A percentile compares a stretch with the other conserved stretches of the same genome.
These are phyloP conservation scores for Harpagoxenus sublaevis DNA, from an alignment of 2,888 invertebrate species.

Conservation along the genomic window DNA sequence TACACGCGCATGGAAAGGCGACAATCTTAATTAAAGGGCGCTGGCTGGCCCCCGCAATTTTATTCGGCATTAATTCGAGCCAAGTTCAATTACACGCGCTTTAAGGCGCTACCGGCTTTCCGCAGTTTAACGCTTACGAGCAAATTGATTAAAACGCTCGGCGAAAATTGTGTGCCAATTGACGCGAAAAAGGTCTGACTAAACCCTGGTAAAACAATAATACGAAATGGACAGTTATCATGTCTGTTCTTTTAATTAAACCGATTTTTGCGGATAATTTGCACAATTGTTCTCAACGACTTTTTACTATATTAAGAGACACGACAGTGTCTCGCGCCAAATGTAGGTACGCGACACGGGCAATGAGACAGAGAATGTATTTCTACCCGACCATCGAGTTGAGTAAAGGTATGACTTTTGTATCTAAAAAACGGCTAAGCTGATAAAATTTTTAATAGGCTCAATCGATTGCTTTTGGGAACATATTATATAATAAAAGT, in stretches of 20 bases:
- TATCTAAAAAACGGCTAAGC: too few relatives aligned
- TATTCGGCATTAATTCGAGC: slow-evolving; percentile 54
- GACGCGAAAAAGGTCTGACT: not conserved
- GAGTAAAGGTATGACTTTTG: too few relatives aligned
- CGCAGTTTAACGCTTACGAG: slow-evolving; percentile 35
- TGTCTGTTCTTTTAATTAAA: not conserved
- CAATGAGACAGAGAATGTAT: too few relatives aligned
- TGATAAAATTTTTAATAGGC: too few relatives aligned
- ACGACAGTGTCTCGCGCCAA: too few relatives aligned
- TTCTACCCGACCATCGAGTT: too few relatives aligned
- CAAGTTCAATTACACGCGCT: slow-evolving; percentile 63
- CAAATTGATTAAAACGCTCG: slow-evolving; percentile 47
- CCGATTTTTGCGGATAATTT: not conserved
- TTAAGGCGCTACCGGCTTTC: slow-evolving; percentile 20
- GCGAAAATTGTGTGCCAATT: not conserved
- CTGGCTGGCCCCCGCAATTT: slow-evolving; percentile 27
- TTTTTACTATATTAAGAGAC: not conserved
- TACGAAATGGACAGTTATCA: not conserved
- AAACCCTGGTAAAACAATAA: not conserved
- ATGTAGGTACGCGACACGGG: too few relatives aligned
- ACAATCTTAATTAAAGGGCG: slow-evolving; percentile 74
- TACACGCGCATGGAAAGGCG: slow-evolving; percentile 62
- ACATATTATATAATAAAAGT: too few relatives aligned
- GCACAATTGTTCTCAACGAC: not conserved
- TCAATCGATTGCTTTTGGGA: too few relatives aligned